Evolutionary conservation across 2,888 invertebrate genomes (phyloP), one percentile per base, ranked within the genome.

Genomic region (Meteorus colon): DNA sequence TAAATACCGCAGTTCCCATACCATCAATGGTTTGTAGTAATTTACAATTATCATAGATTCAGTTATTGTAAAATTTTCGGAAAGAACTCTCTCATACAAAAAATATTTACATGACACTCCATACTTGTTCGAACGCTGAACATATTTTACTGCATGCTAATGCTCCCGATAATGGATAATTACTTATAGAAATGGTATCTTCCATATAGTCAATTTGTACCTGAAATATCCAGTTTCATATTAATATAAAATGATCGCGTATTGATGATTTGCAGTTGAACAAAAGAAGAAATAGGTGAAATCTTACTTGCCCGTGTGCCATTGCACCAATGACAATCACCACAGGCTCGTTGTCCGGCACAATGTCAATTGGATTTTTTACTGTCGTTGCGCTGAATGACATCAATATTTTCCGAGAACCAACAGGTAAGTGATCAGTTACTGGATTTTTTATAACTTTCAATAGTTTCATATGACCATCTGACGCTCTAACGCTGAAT

Each of bases 371-470:
- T 73, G 96, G 94, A 82, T 94, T 90, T 24, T 91, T 87, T n/a
- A 93, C 89, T 81, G 94, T 92, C 81, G 95, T 94, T 0, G 97
- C 94, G 80, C 95, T 95, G 90, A 96, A 98, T 10, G 98, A 98
- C 92, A 96, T 97, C 0, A 94, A 94, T 73, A 97, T 92, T 90
- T 98, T 99, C 80, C 92, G 93, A 78, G 97, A 96, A 31, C 98
- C 99, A 24, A 97, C 96, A 0, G 99, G 99, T 69, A 99, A 91
- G 91, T 99, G 98, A 87, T 96, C 94, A 6, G 95, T 95, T 0
- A 99, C 92, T 0, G 99, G 99, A 90, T 99, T 99, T 89, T 98
- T 98, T 68, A 99, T 98, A 4, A 98, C 97, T 92, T 98, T 97
- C 81, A 99, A 91, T 65, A 99, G 90, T 88, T 97, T 97, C 90